Conservation (phyloP, 1,140 invertebrate species). For the Meloidogyne exigua region DNA sequence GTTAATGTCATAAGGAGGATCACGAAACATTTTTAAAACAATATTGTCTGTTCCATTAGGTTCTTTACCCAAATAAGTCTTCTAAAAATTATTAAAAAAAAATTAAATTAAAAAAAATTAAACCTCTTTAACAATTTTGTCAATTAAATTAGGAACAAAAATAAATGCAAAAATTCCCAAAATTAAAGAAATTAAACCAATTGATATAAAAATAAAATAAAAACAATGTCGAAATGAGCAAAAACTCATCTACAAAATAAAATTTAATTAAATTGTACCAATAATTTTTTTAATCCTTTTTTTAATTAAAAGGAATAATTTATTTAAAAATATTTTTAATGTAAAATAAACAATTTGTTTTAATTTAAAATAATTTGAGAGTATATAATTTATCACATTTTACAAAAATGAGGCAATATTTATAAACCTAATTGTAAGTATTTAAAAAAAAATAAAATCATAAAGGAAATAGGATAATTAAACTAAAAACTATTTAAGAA, state of each 20-base stretch:
- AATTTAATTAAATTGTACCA: too few relatives aligned
- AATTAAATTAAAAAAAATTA: conserved; percentile 7
- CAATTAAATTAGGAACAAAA: conserved; percentile 24
- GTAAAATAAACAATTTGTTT: background rate
- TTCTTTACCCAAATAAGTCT: conserved; percentile 35
- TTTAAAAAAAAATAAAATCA: background rate
- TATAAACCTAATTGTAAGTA: background rate
- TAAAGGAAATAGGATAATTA: background rate
- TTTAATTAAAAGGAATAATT: too few relatives aligned
- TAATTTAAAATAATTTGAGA: too few relatives aligned
- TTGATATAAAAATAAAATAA: background rate
- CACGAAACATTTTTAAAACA: conserved; percentile 26
- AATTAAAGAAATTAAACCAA: conserved; percentile 6
- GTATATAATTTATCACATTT: background rate
- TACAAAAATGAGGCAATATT: background rate
- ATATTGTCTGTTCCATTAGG: conserved; percentile 44
- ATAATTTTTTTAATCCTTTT: too few relatives aligned
- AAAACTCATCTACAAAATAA: background rate
- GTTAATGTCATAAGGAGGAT: conserved; percentile 38
- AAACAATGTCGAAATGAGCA: background rate
- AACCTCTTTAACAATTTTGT: conserved; percentile 19
- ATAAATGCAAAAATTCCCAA: conserved; percentile 20
- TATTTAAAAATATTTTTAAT: background rate
- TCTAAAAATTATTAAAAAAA: conserved; percentile 34
- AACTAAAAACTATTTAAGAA: background rate